Conservation (phyloP, 2,888 invertebrate genomes). For the Torymus auratus region DNA sequence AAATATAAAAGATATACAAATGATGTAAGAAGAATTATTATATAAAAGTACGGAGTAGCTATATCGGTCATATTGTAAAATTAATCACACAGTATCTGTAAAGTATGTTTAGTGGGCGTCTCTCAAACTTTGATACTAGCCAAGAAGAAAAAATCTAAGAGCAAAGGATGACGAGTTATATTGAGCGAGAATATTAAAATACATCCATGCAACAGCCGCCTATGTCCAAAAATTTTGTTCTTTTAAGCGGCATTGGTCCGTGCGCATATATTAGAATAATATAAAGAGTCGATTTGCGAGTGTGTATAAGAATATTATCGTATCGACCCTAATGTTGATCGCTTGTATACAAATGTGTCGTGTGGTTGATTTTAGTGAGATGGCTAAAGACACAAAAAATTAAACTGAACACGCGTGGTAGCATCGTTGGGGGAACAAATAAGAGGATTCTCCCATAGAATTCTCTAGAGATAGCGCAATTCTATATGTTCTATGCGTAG, state of each 20-base stretch:
- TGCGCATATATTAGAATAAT: conserved; percentile 36
- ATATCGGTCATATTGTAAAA: conserved; percentile 56
- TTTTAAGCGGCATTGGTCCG: conserved; percentile 30
- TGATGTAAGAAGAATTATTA: conserved; percentile 58
- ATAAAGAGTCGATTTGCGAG: conserved; percentile 30
- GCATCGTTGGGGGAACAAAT: not conserved
- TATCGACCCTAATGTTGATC: conserved; percentile 32
- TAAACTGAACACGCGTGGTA: conserved; percentile 27
- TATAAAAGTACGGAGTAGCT: conserved; percentile 57
- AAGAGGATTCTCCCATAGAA: not conserved
- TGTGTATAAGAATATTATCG: conserved; percentile 39
- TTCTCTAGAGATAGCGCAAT: conserved; percentile 27
- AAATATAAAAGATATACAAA: conserved; percentile 58
- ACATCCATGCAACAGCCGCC: conserved; percentile 19
- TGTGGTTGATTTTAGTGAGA: conserved; percentile 27
- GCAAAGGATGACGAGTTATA: conserved; percentile 27
- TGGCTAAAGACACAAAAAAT: conserved; percentile 19
- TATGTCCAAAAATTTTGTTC: conserved; percentile 42
- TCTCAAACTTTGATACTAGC: conserved; percentile 58
- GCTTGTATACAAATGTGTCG: conserved; percentile 51
- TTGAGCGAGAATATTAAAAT: conserved; percentile 29
- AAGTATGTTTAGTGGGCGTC: conserved; percentile 57
- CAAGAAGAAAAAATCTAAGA: conserved; percentile 49
- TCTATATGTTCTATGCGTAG: conserved; percentile 49
- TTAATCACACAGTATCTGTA: conserved; percentile 60